Evolutionary conservation across 2,113 vertebrate genomes (phyloP).

Genomic region (Brevimyrus niger): DNA sequence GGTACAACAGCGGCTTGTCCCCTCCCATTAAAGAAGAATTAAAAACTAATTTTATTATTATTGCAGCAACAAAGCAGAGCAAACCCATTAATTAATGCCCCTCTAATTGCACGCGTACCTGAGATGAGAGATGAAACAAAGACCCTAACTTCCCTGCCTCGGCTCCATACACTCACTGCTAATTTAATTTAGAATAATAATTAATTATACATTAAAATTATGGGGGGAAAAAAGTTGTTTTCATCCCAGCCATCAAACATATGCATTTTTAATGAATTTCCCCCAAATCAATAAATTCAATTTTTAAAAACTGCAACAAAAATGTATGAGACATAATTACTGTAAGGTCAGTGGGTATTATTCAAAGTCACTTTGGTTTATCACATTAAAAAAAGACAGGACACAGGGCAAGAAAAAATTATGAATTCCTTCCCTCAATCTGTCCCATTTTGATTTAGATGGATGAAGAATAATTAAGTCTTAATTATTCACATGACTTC

Average conservation of each 20-base stretch:
- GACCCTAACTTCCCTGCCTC: constrained; percentile 31
- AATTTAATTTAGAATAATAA: constrained; percentile 56
- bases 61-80: not conserved
- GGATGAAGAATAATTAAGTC: constrained; percentile 99
- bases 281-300: constrained; percentile 83
- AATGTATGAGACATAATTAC: constrained; percentile 91
- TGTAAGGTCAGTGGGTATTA: constrained; percentile 98
- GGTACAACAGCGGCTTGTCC: not conserved
- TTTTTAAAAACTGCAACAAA: constrained; percentile 78
- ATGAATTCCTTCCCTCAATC: constrained; percentile 99
- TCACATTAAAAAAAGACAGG: constrained; percentile 94
- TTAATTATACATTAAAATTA: constrained; percentile 66
- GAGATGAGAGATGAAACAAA: constrained; percentile 42
- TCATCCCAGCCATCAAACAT: constrained; percentile 56
- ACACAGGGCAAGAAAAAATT: constrained; percentile 86
- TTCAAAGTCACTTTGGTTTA: constrained; percentile 99
- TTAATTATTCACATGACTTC: constrained; percentile 99
- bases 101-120: constrained; percentile 25
- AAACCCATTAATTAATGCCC: not conserved
- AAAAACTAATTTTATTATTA: not conserved
- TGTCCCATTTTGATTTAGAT: constrained; percentile 99
- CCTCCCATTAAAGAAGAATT: not conserved
- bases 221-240: constrained; percentile 37
- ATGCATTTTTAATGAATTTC: constrained; percentile 80
- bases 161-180: constrained; percentile 53